Evolutionary conservation across 2,888 invertebrate genomes (phyloP), one percentile per base, ranked within the genome.

Genomic region (Cryptophagus acutangulus): DNA sequence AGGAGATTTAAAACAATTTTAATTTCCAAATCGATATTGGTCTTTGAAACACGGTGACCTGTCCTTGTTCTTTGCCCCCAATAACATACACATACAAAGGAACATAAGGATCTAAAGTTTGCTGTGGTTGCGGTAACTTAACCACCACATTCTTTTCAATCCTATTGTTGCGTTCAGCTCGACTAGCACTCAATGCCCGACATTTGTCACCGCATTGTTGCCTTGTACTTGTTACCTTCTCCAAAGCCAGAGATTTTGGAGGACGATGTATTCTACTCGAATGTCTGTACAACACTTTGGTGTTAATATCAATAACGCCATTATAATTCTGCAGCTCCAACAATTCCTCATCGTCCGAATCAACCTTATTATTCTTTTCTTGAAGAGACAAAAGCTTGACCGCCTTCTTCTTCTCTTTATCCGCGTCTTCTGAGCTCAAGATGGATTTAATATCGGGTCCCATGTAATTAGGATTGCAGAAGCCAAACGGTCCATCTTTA

Each of bases 11-110:
- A 54, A 69, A 71, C 40, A 86, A 66, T 53, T 84, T 77, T 48
- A 86, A 74, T 54, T 82, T 82, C 88, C 88, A 88, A 60, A 88
- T 75, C 8, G 87, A 84, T 24, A 88, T 76, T 6, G 87, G 87
- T 55, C 82, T 73, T 59, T 83, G 81, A 56, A 87, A 82, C 40
- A 82, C 77, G 10, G 86, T 85, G 2, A 82, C 79, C 54, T 86
- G 84, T 9, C 84, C 82, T 34, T 83, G 81, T 64, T 89, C 88
- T 55, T 82, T 81, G 0, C 90, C 90, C 0, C 89, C 89, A 43
- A 87, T 76, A 40, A 90, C 63, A 58, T 81, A 84, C 45, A 84
- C 74, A 56, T 78, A 80, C 26, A 80, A 64, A 1, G 76, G 75
- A 24, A 76, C 70, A 14, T 71, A 72, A 4, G 70, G 69, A 9